Conservation (phyloP, 2,113 vertebrate genomes). For the Brachionichthys hirsutus region DNA sequence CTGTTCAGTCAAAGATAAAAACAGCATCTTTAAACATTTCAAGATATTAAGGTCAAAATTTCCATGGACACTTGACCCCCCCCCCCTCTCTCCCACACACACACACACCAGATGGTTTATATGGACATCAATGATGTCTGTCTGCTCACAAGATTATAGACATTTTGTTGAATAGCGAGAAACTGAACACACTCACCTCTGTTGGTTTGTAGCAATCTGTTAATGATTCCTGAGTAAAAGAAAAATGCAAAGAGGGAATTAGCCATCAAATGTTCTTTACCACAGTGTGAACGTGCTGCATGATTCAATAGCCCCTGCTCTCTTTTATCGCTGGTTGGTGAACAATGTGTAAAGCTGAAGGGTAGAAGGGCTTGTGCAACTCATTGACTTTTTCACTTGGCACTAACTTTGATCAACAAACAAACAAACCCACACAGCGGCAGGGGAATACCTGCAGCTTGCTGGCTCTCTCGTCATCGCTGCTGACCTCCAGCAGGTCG, state of each 20-base stretch:
- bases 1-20: too few species aligned
- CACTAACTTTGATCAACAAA: background rate
- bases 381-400: too few species aligned
- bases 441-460: slow-evolving; percentile 87
- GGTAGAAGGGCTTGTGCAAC: too few species aligned
- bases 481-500: slow-evolving; percentile 91
- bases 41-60: too few species aligned
- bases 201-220: slow-evolving; percentile 96
- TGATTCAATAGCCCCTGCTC: too few species aligned
- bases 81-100: too few species aligned
- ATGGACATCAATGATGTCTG: slow-evolving; percentile 33
- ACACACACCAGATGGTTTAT: too few species aligned
- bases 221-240: slow-evolving; percentile 83
- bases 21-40: too few species aligned
- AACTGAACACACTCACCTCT: slow-evolving; percentile 81
- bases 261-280: background rate
- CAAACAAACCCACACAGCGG: background rate
- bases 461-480: slow-evolving; percentile 90
- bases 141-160: background rate
- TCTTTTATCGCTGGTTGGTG: too few species aligned
- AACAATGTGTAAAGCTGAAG: too few species aligned
- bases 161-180: background rate
- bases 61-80: slow-evolving; percentile 1
- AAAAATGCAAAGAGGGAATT: background rate
- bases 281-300: too few species aligned